Conservation (phyloP, 2,888 invertebrate genomes). For the Sycophila texana region DNA sequence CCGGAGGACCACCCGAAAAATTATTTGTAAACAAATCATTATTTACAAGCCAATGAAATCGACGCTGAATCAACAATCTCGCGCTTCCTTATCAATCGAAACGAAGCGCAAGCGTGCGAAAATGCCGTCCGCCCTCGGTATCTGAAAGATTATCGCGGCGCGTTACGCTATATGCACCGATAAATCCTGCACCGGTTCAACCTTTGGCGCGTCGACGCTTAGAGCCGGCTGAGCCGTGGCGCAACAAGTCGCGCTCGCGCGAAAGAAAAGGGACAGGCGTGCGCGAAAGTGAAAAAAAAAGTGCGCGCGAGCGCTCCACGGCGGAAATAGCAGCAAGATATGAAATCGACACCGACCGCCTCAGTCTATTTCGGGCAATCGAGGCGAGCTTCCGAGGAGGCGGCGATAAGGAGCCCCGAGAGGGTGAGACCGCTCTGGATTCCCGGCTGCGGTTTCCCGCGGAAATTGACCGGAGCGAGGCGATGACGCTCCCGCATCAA, state of each 20-base stretch:
- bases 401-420: not conserved
- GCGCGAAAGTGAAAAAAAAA: not conserved
- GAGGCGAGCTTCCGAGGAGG: conserved; percentile 4
- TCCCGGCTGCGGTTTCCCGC: conserved; percentile 41
- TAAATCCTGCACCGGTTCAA: too few relatives aligned
- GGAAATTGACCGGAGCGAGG: conserved; percentile 22
- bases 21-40: too few relatives aligned
- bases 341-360: not conserved
- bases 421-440: conserved; percentile 3
- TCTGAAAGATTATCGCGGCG: too few relatives aligned
- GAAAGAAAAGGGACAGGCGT: conserved; percentile 12
- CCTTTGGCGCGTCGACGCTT: too few relatives aligned
- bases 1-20: too few relatives aligned
- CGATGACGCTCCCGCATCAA: conserved; percentile 21
- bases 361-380: conserved; percentile 33
- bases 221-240: too few relatives aligned
- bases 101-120: too few relatives aligned
- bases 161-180: too few relatives aligned
- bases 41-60: too few relatives aligned
- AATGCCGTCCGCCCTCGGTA: too few relatives aligned
- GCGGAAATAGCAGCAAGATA: conserved; percentile 23
- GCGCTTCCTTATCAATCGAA: too few relatives aligned
- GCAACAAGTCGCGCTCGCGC: not conserved
- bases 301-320: not conserved
- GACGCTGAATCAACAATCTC: too few relatives aligned